Base-by-base conservation (phyloP, 2,113 vertebrate species). In the Strigops habroptila region DNA sequence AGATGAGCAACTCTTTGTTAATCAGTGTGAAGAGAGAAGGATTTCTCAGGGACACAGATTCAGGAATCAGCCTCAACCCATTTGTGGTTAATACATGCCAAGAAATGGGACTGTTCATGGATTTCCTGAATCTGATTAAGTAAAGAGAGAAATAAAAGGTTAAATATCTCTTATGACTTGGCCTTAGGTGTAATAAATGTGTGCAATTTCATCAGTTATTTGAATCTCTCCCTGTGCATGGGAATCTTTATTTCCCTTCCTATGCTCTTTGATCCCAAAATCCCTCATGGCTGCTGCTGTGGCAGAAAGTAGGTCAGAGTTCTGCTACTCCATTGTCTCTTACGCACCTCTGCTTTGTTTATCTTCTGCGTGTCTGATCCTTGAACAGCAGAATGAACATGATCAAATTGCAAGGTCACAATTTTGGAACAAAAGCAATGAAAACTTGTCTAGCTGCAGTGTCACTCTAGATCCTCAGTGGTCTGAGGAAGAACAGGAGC, bases 301-400 rank as follows among this genome's bases (percentile, higher is more conserved):
- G 71, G 68, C 73, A 82, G 87, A 89, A 85, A 75, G 33, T 77
- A 68, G 55, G 43, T 88, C 71, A 88, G 37, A 70, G 43, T 80
- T 90, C 59, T 96, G 76, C 59, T 90, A 6, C 33, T 80, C 21
- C 30, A 1, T 67, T 82, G 77, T 81, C 46, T 70, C 13, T 4
- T 33, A 8, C 5, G 3, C 12, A 14, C 68, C 57, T 71, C 62
- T 88, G 60, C 35, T 75, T 52, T 95, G 73, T 92, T 90, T 93
- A 33, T 93, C 59, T 88, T 92, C 83, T 91, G 81, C 62, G 2
- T 92, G 80, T 89, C 67, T 94, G 77, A 87, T 62, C 77, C 73
- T 92, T 23, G 16, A 81, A 49, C 31, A 69, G 52, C 69, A 86
- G 76, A 73, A 67, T 53, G 17, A 67, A 17, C 12, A 1, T 7